Conservation (phyloP, 2,888 invertebrate genomes). For the Lasius fuliginosus region DNA sequence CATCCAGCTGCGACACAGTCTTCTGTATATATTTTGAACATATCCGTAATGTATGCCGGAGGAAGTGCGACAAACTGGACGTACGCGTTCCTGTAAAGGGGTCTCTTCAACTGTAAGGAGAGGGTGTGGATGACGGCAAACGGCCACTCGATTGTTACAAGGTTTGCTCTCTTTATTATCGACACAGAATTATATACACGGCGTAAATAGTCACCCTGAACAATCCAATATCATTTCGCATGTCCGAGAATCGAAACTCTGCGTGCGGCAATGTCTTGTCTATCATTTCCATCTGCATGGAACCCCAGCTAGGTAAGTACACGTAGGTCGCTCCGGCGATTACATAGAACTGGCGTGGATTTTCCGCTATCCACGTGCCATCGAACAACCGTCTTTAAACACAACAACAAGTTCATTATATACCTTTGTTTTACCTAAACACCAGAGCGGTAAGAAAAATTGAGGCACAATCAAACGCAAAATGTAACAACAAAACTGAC, state of each 20-base stretch:
- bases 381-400: slow-evolving; percentile 56
- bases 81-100: slow-evolving; percentile 68
- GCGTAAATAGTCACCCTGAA: slow-evolving; percentile 77
- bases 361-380: slow-evolving; percentile 69
- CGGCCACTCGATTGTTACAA: slow-evolving; percentile 34
- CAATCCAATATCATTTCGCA: slow-evolving; percentile 81
- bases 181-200: slow-evolving; percentile 72
- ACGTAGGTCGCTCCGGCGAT: slow-evolving; percentile 79
- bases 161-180: slow-evolving; percentile 65
- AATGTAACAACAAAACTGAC: neutral
- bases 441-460: slow-evolving; percentile 24
- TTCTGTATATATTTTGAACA: slow-evolving; percentile 62
- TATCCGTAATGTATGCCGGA: slow-evolving; percentile 47
- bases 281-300: slow-evolving; percentile 76
- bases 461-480: slow-evolving; percentile 20
- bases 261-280: slow-evolving; percentile 78
- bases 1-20: slow-evolving; percentile 74
- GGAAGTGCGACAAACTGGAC: slow-evolving; percentile 73
- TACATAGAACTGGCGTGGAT: slow-evolving; percentile 74
- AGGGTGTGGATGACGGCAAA: slow-evolving; percentile 29
- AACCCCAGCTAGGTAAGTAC: slow-evolving; percentile 73
- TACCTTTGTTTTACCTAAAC: slow-evolving; percentile 11
- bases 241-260: slow-evolving; percentile 71
- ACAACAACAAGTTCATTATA: slow-evolving; percentile 50
- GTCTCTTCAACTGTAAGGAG: slow-evolving; percentile 68